Base-by-base conservation (phyloP, 2,113 vertebrate species). In the Centropus unirufus region DNA sequence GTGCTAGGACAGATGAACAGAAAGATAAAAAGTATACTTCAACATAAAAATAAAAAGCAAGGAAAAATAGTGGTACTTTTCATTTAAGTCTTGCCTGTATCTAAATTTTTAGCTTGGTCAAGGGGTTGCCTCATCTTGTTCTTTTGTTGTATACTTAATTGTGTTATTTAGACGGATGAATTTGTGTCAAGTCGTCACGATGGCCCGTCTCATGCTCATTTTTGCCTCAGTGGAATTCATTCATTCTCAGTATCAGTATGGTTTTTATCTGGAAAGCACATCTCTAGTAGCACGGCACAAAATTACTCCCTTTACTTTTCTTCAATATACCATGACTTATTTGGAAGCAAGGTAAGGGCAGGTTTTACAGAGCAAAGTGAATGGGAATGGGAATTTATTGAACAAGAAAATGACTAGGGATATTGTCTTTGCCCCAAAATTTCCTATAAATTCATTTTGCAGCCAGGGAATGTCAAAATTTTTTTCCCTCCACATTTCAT, bases 141-240 rank as follows among this genome's bases (percentile, higher is more conserved):
- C 93, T 79, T 90, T 86, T 82, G 88, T 92, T 93, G 85, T 88
- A 73, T 47, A 36, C 72, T 82, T 89, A 80, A 51, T 88, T 80
- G 83, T 40, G 40, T 93, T 95, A 87, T 93, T 82, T 74, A 24
- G 47, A 14, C 17, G 78, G 85, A 83, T 54, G 87, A 94, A 75
- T 79, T 49, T 46, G 40, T 77, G 92, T 94, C 94, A 92, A 74
- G 67, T 44, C 22, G 26, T 42, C 34, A 21, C 29, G 61, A 83
- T 23, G 55, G 32, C 54, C 62, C 75, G 89, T 68, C 78, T 93
- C 16, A 23, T 44, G 57, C 39, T 77, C 52, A 19, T 81, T 96
- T 96, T 94, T 67, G 64, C 68, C 22, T 47, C 81, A 55, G 36
- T 27, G 78, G 54, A 90, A 87, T 66, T 66, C 7, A 32, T 46